Conservation (phyloP, 2,113 vertebrate genomes). For the Craseonycteris thonglongyai region DNA sequence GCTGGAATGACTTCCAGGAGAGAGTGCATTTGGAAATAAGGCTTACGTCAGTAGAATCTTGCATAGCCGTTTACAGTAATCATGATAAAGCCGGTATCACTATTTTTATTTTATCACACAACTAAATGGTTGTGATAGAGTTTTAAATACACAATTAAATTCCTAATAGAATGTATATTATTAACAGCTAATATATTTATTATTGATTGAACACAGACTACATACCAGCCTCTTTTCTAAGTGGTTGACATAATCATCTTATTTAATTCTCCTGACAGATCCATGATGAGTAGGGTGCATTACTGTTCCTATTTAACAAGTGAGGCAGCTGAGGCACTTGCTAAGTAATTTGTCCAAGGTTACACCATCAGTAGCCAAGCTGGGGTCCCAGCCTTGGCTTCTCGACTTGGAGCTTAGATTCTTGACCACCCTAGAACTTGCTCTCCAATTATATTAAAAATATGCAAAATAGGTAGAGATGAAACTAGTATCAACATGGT, state of each 20-base stretch:
- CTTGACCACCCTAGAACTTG: background rate
- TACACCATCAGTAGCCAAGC: background rate
- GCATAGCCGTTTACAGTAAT: background rate
- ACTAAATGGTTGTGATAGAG: background rate
- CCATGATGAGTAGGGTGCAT: background rate
- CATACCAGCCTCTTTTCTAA: background rate
- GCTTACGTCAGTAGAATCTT: background rate
- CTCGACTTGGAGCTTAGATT: background rate
- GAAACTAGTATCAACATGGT: background rate
- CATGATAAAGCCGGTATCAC: background rate
- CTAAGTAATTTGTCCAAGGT: background rate
- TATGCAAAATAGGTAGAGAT: background rate
- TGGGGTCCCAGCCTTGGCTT: background rate
- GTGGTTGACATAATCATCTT: background rate
- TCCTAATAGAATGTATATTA: background rate
- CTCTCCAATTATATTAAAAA: background rate
- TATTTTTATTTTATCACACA: background rate
- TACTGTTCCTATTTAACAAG: background rate
- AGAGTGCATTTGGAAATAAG: background rate
- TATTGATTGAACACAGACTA: background rate
- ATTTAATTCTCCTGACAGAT: background rate
- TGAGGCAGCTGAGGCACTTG: background rate
- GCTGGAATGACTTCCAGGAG: background rate
- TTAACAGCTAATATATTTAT: background rate
- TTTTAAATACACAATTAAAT: conserved; percentile 4